Percentiles rank a stretch among this genome's conserved stretches.
phyloP scores from a whole-genome alignment of 2,113 vertebrate species.

The Datnioides undecimradiatus region DNA sequence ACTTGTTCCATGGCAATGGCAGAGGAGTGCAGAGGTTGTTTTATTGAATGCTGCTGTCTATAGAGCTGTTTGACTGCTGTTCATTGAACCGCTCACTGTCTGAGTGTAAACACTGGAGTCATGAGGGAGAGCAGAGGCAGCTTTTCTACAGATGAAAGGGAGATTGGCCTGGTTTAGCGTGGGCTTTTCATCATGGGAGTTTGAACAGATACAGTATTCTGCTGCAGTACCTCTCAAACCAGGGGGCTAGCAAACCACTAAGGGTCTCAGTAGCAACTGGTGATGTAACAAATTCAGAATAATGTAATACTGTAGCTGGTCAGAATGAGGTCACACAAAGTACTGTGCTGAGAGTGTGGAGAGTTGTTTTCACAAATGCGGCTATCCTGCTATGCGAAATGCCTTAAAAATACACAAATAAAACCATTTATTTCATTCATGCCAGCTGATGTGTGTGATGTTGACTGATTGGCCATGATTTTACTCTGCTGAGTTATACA shows the following conservation, averaged over 20 bases:
- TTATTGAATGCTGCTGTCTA: slow-evolving; percentile 49
- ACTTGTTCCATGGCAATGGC: slow-evolving; percentile 15
- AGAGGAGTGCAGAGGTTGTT: slow-evolving; percentile 47
- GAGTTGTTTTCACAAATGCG: not conserved
- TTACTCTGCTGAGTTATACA: not conserved
- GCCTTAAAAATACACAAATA: not conserved
- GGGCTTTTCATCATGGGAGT: slow-evolving; percentile 46
- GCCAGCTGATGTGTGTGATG: not conserved
- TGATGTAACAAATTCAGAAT: slow-evolving; percentile 26
- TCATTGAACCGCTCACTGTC: slow-evolving; percentile 52
- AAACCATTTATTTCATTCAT: not conserved
- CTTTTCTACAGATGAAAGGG: slow-evolving; percentile 50
- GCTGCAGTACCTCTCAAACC: slow-evolving; percentile 23
- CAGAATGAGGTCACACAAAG: slow-evolving; percentile 1
- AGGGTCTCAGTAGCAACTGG: slow-evolving; percentile 2
- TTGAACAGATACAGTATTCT: slow-evolving; percentile 39
- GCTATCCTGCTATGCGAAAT: not conserved
- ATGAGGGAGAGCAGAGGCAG: slow-evolving; percentile 50
- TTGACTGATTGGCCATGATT: not conserved
- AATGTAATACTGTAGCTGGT: not conserved
- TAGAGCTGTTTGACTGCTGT: slow-evolving; percentile 57
- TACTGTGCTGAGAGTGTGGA: no score
- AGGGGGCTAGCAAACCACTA: not conserved
- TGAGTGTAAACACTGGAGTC: slow-evolving; percentile 56
- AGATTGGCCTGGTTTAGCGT: slow-evolving; percentile 43